Evolutionary conservation across 2,888 invertebrate species (phyloP), one percentile per base, ranked within the genome.

Genomic region (Charanyca ferruginea): DNA sequence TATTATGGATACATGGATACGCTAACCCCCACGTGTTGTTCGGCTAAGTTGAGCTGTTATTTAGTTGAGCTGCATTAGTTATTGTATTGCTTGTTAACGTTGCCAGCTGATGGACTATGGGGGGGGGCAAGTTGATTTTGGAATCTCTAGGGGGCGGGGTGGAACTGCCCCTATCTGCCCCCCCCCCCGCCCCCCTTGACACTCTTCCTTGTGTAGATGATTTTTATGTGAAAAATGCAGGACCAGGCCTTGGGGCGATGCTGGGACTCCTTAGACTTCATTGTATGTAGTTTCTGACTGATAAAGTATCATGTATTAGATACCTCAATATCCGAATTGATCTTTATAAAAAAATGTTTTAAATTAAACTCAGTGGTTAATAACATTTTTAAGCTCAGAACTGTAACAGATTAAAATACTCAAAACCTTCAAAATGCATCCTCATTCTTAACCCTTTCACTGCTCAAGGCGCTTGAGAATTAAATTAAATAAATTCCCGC

Each of bases 1-100:
- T 65, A 70, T 78, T 83, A 66, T 78, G 74, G 58, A 74, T 47
- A 55, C 49, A 57, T 74, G 72, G 51, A 73, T 55, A 54, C 13
- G 49, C 64, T 68, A 65, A 68, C 61, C 55, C 54, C 62, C 68
- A 77, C 71, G 71, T 73, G 77, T 47, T 44, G 48, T 71, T 54
- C 49, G 44, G 32, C 13, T 44, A 48, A 75, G 42, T 59, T 68
- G 58, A 57, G 59, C 45, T 66, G 35, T 55, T 62, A 67, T 44
- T 71, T 67, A 44, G 72, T 61, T 68, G 58, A 57, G 60, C 13
- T 32, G 32, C 9, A 32, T 32, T 32, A 32, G 32, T 32, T 32
- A 28, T n/a, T n/a, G n/a, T n/a, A n/a, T n/a, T n/a, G n/a, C n/a
- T n/a, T n/a, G n/a, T n/a, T n/a, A n/a, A n/a, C n/a, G n/a, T n/a